Base-by-base conservation (phyloP, 2,113 vertebrate species). In the Nipponia nippon region DNA sequence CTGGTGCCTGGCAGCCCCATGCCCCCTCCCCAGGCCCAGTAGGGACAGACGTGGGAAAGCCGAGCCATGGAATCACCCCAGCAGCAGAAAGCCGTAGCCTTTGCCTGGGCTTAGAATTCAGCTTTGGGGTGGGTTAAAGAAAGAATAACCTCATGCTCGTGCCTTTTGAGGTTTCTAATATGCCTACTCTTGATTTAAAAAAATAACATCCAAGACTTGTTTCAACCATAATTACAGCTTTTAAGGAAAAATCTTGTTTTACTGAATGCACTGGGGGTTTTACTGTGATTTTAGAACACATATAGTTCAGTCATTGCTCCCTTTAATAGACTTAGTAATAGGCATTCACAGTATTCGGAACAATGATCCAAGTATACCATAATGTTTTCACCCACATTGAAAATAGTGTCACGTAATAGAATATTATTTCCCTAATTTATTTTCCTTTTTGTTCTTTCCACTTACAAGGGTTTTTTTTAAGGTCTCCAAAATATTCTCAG, bases 41-140 rank as follows among this genome's bases (percentile, higher is more conserved):
- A 4, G 6, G 16, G 13, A 15, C 1, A 1, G 50, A 44, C 0
- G 1, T 0, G 0, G 38, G 47, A 90, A 9, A n/a, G 30, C 30
- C 0, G 1, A 62, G 44, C 19, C 2, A 2, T 38, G 42, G 19
- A 23, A 20, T 16, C 23, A 40, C 10, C 20, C 10, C 19, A 7
- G 10, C 6, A 55, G 11, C 76, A 36, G 29, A n/a, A n/a, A 50
- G 58, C 25, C 55, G 5, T 3, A 14, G 50, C 30, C 40, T 61
- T 23, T 0, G 0, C 44, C 22, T 22, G 38, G 30, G 10, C 72
- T 66, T 40, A 36, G 20, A 55, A 27, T 14, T 19, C 1, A 5
- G 15, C 6, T 36, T n/a, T 23, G 16, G 5, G 34, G 17, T 23
- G 4, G 9, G 17, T 6, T 53, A 58, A 18, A 53, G 36, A 32